These are phyloP conservation scores for Cetoscarus ocellatus DNA, from an alignment of 2,797 vertebrate species.

Conservation along the genomic window DNA sequence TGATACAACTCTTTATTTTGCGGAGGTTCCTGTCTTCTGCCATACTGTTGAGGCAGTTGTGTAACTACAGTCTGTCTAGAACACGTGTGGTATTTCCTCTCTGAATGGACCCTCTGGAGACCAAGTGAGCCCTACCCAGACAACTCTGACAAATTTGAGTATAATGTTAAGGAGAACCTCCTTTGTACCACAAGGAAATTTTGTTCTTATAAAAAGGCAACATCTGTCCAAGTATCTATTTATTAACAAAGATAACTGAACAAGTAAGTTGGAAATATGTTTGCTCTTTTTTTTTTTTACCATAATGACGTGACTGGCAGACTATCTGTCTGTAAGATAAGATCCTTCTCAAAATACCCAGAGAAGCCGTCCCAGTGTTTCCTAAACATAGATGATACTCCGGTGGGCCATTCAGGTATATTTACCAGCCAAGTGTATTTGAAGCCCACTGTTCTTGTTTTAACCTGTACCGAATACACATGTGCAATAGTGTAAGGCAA, in stretches of 20 bases:
- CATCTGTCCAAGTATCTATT: background rate
- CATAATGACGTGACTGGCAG: conserved; percentile 21
- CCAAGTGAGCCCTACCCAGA: conserved; percentile 16
- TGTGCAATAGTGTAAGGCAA: too few relatives aligned
- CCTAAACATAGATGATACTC: too few relatives aligned
- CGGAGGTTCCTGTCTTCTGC: conserved; percentile 1
- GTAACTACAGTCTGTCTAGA: conserved; percentile 18
- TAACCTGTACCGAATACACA: too few relatives aligned
- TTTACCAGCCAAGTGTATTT: too few relatives aligned
- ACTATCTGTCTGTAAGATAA: conserved; percentile 41
- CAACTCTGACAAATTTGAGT: conserved; percentile 3
- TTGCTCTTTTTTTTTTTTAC: conserved; percentile 13
- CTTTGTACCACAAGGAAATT: too few relatives aligned
- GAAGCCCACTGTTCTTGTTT: too few relatives aligned
- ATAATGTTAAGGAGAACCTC: background rate
- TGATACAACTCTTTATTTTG: background rate
- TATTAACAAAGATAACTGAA: conserved; percentile 3
- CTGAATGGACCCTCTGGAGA: conserved; percentile 36
- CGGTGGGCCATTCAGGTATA: too few relatives aligned
- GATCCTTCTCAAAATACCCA: conserved; percentile 40
- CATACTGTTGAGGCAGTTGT: background rate
- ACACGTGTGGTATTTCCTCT: conserved; percentile 63
- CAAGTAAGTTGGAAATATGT: background rate
- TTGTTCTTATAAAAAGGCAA: background rate
- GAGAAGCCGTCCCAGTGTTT: conserved; percentile 16